Percentiles rank a stretch among this genome's conserved stretches.
Conservation (phyloP, 1,140 invertebrate species). For the Megathymus violae region DNA sequence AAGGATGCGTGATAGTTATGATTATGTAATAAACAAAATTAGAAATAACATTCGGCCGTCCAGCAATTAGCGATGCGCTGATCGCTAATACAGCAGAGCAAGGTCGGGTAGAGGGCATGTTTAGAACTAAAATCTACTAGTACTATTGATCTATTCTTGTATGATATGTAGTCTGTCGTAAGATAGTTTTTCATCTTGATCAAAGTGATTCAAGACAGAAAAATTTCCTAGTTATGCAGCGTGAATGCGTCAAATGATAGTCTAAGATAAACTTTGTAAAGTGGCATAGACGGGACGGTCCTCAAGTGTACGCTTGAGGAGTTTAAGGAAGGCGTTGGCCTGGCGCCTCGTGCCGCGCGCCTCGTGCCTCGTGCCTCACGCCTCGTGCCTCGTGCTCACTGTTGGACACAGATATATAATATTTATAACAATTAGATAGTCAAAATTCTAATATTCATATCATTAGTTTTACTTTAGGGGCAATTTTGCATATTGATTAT, state of each 20-base stretch:
- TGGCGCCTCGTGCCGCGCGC: too few relatives aligned
- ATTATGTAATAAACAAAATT: slow-evolving; percentile 25
- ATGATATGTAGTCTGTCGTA: slow-evolving; percentile 57
- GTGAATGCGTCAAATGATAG: slow-evolving; percentile 47
- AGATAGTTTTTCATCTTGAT: slow-evolving; percentile 68
- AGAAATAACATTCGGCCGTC: slow-evolving; percentile 64
- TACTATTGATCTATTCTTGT: slow-evolving; percentile 72
- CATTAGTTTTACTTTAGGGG: slow-evolving; percentile 81
- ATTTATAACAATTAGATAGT: slow-evolving; percentile 76
- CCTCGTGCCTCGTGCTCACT: slow-evolving; percentile 32
- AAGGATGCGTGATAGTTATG: slow-evolving; percentile 15
- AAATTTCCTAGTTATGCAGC: slow-evolving; percentile 43
- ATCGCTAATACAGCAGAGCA: slow-evolving; percentile 51
- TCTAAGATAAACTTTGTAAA: slow-evolving; percentile 61
- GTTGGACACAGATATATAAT: slow-evolving; percentile 49
- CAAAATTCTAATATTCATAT: slow-evolving; percentile 82
- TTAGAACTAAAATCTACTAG: slow-evolving; percentile 70
- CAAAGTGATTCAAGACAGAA: slow-evolving; percentile 51
- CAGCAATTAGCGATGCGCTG: slow-evolving; percentile 45
- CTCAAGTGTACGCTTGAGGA: slow-evolving; percentile 57
- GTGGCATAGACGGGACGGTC: slow-evolving; percentile 46
- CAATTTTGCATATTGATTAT: slow-evolving; percentile 60
- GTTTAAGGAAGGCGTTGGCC: slow-evolving; percentile 53
- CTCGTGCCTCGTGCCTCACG: slow-evolving; percentile 37
- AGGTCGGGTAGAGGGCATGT: slow-evolving; percentile 56